Percentiles rank a stretch among this genome's conserved stretches.
These are phyloP conservation scores for Zaprionus ghesquierei DNA, from an alignment of 1,140 invertebrate genomes.

Conservation along the genomic window DNA sequence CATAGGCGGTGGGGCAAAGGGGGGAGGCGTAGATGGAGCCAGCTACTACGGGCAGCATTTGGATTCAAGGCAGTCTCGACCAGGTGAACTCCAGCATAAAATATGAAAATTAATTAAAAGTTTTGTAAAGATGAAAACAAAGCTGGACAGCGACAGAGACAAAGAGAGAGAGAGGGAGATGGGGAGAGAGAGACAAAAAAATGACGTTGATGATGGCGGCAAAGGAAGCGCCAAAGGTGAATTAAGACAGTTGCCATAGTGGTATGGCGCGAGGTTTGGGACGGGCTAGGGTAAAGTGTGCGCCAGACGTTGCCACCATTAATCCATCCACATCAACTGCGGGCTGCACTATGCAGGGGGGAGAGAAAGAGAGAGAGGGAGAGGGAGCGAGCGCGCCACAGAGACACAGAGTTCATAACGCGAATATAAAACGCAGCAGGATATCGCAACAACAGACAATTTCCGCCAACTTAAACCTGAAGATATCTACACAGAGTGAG, in stretches of 20 bases:
- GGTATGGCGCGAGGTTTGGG: background rate
- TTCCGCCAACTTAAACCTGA: slow-evolving; percentile 78
- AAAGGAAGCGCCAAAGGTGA: slow-evolving; percentile 22
- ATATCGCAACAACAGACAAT: slow-evolving; percentile 82
- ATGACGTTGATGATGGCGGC: slow-evolving; percentile 34
- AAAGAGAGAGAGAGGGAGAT: slow-evolving; percentile 20
- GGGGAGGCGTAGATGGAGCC: too few relatives aligned
- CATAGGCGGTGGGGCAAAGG: background rate
- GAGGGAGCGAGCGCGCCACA: background rate
- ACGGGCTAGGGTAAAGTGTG: slow-evolving; percentile 45
- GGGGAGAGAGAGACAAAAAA: slow-evolving; percentile 22
- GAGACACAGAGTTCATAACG: slow-evolving; percentile 67
- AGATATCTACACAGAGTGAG: slow-evolving; percentile 43
- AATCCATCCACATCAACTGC: slow-evolving; percentile 57
- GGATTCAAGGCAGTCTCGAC: slow-evolving; percentile 12
- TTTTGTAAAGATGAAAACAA: slow-evolving; percentile 48
- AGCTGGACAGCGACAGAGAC: slow-evolving; percentile 24
- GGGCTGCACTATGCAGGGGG: background rate
- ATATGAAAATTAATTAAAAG: slow-evolving; percentile 81
- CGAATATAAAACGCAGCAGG: slow-evolving; percentile 80
- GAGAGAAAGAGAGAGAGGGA: background rate
- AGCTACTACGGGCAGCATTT: too few relatives aligned
- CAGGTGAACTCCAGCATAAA: slow-evolving; percentile 57
- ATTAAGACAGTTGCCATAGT: slow-evolving; percentile 22
- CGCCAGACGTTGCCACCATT: slow-evolving; percentile 67